Evolutionary conservation across 2,888 invertebrate species (phyloP).

Genomic region (Eumacrocentrus americanus): DNA sequence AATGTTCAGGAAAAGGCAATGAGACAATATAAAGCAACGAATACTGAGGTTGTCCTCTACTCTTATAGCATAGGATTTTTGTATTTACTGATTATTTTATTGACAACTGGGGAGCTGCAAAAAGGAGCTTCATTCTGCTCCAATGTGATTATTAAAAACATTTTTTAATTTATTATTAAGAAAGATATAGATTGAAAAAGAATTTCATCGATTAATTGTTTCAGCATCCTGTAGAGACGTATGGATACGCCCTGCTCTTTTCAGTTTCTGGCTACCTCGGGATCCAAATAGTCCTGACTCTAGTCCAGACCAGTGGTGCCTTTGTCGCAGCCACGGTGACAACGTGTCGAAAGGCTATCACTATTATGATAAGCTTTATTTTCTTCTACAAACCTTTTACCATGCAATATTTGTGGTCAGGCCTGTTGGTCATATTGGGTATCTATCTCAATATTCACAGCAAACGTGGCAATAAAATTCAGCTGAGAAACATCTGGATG

Average conservation of each 20-base stretch:
- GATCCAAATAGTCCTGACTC: conserved; percentile 87
- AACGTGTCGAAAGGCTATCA: conserved; percentile 88
- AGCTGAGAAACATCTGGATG: conserved; percentile 36
- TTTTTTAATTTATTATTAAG: conserved; percentile 1
- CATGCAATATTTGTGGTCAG: conserved; percentile 90
- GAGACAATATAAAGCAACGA: conserved; percentile 81
- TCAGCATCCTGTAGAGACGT: conserved; percentile 76
- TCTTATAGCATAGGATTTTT: conserved; percentile 88
- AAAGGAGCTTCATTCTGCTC: conserved; percentile 79
- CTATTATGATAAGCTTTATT: conserved; percentile 90
- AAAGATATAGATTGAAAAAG: neutral
- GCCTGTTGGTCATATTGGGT: conserved; percentile 83
- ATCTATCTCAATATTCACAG: conserved; percentile 94
- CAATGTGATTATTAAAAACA: conserved; percentile 65
- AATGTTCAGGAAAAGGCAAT: conserved; percentile 97
- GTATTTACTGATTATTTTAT: conserved; percentile 78
- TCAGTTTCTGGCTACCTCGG: conserved; percentile 92
- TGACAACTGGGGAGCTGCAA: conserved; percentile 74
- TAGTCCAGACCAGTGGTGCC: conserved; percentile 89
- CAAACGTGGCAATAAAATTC: conserved; percentile 63
- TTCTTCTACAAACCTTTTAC: conserved; percentile 94
- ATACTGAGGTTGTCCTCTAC: conserved; percentile 90
- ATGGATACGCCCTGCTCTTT: conserved; percentile 84
- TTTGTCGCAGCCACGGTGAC: conserved; percentile 93
- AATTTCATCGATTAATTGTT: conserved; percentile 37